Evolutionary conservation across 2,888 invertebrate genomes (phyloP).

Genomic region (Reticulitermes lucifugus): DNA sequence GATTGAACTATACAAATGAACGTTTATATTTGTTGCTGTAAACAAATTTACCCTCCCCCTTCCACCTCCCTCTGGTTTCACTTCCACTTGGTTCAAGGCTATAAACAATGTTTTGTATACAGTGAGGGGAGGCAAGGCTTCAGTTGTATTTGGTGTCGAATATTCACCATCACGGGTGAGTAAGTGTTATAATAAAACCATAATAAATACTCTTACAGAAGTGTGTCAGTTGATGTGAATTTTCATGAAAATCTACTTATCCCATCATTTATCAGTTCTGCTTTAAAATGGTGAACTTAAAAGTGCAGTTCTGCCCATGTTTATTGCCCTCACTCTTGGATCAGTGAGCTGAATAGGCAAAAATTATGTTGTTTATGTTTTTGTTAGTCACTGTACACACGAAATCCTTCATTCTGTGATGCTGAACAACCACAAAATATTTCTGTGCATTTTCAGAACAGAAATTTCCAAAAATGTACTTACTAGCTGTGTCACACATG

Average conservation of each 20-base stretch:
- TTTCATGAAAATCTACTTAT: constrained; percentile 19
- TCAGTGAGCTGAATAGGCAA: too few species aligned
- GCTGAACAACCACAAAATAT: too few species aligned
- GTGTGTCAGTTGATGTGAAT: constrained; percentile 46
- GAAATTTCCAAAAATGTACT: too few species aligned
- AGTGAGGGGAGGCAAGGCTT: constrained; percentile 52
- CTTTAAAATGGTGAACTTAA: not conserved
- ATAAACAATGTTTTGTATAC: constrained; percentile 55
- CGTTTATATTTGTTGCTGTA: constrained; percentile 39
- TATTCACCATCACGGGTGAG: constrained; percentile 54
- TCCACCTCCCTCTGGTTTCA: constrained; percentile 35
- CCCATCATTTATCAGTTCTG: not conserved
- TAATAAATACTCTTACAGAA: constrained; percentile 55
- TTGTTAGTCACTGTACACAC: too few species aligned
- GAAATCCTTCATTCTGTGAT: too few species aligned
- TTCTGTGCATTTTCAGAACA: too few species aligned
- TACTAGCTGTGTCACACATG: too few species aligned
- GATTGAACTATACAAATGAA: constrained; percentile 39
- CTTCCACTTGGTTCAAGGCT: constrained; percentile 54
- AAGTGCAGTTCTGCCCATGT: too few species aligned
- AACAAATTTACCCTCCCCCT: constrained; percentile 30
- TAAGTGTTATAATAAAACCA: constrained; percentile 55
- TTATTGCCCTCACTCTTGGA: too few species aligned
- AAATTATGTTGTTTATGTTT: too few species aligned
- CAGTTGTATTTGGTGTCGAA: constrained; percentile 55